Base-by-base conservation (phyloP, 2,888 invertebrate genomes). In the Steinernema carpocapsae region DNA sequence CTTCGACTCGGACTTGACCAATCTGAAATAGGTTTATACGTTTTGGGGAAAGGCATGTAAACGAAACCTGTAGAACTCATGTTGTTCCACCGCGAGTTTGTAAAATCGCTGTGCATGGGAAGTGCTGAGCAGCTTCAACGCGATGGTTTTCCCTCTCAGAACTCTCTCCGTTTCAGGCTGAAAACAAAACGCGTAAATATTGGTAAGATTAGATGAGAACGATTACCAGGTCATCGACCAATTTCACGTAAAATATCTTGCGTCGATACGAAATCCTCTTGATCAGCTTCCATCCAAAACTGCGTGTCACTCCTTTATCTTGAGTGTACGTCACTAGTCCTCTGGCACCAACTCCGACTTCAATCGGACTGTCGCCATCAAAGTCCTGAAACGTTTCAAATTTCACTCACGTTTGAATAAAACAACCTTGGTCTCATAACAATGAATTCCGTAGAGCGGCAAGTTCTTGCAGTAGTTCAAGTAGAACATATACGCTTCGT, bases 21-120 rank as follows among this genome's bases (percentile, higher is more conserved):
- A 14, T 14, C 19, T 48, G 14, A 48, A 48, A 48, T 3, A 26
- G n/a, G n/a, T n/a, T n/a, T 56, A 24, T 19, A 56, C 3, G 3
- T 2, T 56, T 1, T 7, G 4, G 2, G 4, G 2, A 24, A 4
- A 12, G 22, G 22, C 2, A 12, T 24, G 22, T 4, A 22, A 24
- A n/a, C n/a, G n/a, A n/a, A 17, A 93, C 93, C 94, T 92, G 91
- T 99, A 99, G 92, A 99, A 99, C 26, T 97, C 97, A 88, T 99
- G 99, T 90, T 99, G 97, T 88, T 99, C 99, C 0, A 97, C 97
- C 88, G 96, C 97, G 0, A 94, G 94, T 90, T 97, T 97, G 97
- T 97, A 99, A 71, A 97, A 90, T 87, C 96, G 93, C 90, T 99
- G 99, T 76, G 99, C 97, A 37, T 12, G 6, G 17, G 32, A 12